Base-by-base conservation (phyloP, 2,888 invertebrate genomes). In the Coremacera marginata region DNA sequence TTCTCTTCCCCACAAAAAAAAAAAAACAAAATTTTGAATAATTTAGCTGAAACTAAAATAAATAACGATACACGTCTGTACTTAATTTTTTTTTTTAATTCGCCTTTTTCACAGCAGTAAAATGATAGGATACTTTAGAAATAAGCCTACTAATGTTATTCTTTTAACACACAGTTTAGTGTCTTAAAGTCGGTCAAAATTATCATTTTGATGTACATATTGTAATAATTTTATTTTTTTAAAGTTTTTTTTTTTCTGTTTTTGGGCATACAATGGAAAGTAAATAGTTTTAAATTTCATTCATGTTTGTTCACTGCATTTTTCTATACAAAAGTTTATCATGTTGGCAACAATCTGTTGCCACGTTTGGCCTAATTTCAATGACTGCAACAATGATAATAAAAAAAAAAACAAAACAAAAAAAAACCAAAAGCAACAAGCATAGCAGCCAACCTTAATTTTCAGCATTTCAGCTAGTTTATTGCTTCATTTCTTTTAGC, bases 341-440 rank as follows among this genome's bases (percentile, higher is more conserved):
- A 25, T 49, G n/a, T 27, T 60, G 11, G 49, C 44, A 49, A 22
- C 37, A 52, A 70, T 70, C 70, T n/a, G 25, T 49, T 49, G n/a
- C 60, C 72, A 60, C 72, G 72, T 60, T 72, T 72, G 72, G 14
- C 72, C 72, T 49, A 44, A 72, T 72, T 72, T 16, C 44, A 57
- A 37, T 52, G 34, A 44, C 44, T 44, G 62, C 62, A 49, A 8
- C 19, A 31, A 65, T 19, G 25, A 51, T 27, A 51, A 7, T 8
- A 31, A 8, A 22, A n/a, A 8, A 22, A 5, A 68, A 8, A 5
- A 22, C 5, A 8, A 22, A 5, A 68, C 2, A 5, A 57, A 19
- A 68, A 27, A 22, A 68, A 22, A 16, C 22, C 51, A 68, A 51
- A 51, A 68, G 68, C 68, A 68, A 51, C 68, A 68, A n/a, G 25